A percentile compares a stretch with the other conserved stretches of the same genome.
Conservation (phyloP, 2,113 vertebrate species). For the Cyprinodon brontotheroides region DNA sequence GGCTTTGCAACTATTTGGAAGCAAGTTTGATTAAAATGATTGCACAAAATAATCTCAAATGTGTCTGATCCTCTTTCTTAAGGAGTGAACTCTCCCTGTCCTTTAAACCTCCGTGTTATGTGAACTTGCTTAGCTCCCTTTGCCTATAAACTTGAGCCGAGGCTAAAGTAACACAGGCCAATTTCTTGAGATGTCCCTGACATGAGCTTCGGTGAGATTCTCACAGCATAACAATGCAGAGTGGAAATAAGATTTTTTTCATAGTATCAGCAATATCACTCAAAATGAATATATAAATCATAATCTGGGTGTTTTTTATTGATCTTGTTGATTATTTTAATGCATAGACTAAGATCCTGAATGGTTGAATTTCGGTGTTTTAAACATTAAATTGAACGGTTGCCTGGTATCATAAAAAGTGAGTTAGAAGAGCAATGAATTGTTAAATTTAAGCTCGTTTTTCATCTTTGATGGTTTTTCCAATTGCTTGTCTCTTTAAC, state of each 20-base stretch:
- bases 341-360: not conserved
- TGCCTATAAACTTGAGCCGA: not conserved
- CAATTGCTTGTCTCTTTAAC: conserved; percentile 2
- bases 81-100: conserved; percentile 21
- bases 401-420: not conserved
- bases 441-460: not conserved
- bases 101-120: conserved; percentile 11
- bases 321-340: not conserved
- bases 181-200: not conserved
- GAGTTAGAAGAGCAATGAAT: not conserved
- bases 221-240: not conserved
- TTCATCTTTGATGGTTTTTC: not conserved
- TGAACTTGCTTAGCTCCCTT: conserved; percentile 8
- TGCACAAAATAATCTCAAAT: not conserved
- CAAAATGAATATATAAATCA: not conserved
- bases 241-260: not conserved
- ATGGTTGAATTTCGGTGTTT: too few relatives aligned
- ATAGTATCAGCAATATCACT: not conserved
- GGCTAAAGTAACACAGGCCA: not conserved
- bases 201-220: not conserved
- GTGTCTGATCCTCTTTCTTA: not conserved
- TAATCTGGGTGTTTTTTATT: not conserved
- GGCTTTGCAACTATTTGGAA: not conserved
- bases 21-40: not conserved
- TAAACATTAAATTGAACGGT: too few relatives aligned